Percentiles rank a stretch among this genome's conserved stretches.
Conservation (phyloP, 2,113 vertebrate species). For the Dipodomys stephensi region DNA sequence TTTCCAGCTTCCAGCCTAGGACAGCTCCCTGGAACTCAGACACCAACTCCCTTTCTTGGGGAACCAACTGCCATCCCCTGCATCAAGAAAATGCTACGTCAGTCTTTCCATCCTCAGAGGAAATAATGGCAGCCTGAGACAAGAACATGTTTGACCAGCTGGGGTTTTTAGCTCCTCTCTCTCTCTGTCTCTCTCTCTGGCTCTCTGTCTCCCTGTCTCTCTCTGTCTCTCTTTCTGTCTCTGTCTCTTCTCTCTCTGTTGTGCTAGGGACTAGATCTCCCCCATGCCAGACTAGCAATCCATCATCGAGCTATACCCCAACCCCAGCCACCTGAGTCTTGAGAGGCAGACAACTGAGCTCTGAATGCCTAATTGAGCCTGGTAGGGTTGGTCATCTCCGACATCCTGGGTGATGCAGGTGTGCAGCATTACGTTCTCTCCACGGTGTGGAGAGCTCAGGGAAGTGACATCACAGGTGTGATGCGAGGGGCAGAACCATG, state of each 20-base stretch:
- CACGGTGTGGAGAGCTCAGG: background rate
- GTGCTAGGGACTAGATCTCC: too few species aligned
- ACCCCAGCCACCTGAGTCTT: background rate
- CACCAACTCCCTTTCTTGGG: background rate
- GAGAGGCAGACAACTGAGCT: background rate
- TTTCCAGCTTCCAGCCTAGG: background rate
- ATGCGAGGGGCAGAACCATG: too few species aligned
- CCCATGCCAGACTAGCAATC: background rate
- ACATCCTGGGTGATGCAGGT: conserved; percentile 21
- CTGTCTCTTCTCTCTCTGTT: background rate
- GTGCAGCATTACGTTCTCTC: conserved; percentile 27
- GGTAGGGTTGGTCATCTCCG: conserved; percentile 25
- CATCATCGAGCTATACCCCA: background rate
- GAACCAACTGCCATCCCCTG: conserved; percentile 35
- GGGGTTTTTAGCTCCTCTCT: background rate
- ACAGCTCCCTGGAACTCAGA: background rate
- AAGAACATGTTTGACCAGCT: background rate
- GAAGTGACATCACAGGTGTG: too few species aligned
- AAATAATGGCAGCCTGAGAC: background rate
- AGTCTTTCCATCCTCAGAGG: conserved; percentile 4
- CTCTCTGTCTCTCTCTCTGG: too few species aligned
- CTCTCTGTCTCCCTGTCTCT: too few species aligned
- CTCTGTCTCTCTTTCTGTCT: too few species aligned
- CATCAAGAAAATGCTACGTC: conserved; percentile 39
- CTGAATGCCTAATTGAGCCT: background rate